These are phyloP conservation scores for Microcebus ravelobensis DNA, from an alignment of 2,113 vertebrate species.

Conservation along the genomic window DNA sequence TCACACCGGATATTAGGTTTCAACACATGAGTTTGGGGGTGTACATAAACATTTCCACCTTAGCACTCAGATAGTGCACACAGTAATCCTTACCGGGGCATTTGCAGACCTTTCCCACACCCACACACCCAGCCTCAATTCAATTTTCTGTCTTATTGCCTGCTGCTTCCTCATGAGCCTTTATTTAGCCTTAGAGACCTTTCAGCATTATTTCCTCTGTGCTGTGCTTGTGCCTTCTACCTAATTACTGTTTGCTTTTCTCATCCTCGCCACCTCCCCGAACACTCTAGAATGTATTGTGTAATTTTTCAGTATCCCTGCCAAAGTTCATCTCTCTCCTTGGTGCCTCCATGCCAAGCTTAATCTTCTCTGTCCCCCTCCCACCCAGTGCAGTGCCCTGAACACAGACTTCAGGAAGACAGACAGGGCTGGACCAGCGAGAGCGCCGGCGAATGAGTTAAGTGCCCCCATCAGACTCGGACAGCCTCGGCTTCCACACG, in stretches of 20 bases:
- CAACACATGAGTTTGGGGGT: not conserved
- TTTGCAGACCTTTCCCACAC: not conserved
- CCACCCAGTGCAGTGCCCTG: no score
- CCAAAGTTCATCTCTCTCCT: not conserved
- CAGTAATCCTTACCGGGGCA: not conserved
- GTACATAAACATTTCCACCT: no score
- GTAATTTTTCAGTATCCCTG: not conserved
- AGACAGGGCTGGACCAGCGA: fast-evolving
- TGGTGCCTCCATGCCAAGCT: not conserved
- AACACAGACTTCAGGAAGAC: not conserved
- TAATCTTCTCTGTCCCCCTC: not conserved
- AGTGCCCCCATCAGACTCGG: not conserved
- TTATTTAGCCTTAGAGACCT: not conserved
- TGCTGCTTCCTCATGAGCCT: not conserved
- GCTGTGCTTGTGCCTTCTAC: not conserved
- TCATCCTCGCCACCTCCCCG: not conserved
- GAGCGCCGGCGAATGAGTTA: not conserved
- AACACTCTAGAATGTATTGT: not conserved
- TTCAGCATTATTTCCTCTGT: not conserved
- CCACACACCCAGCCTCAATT: not conserved
- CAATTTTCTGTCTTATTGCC: constrained; percentile 1
- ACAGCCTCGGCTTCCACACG: not conserved
- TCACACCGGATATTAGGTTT: no score
- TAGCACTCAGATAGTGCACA: not conserved
- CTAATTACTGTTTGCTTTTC: not conserved